Base-by-base conservation (phyloP, 2,888 invertebrate species). In the Neoscelio sp. region DNA sequence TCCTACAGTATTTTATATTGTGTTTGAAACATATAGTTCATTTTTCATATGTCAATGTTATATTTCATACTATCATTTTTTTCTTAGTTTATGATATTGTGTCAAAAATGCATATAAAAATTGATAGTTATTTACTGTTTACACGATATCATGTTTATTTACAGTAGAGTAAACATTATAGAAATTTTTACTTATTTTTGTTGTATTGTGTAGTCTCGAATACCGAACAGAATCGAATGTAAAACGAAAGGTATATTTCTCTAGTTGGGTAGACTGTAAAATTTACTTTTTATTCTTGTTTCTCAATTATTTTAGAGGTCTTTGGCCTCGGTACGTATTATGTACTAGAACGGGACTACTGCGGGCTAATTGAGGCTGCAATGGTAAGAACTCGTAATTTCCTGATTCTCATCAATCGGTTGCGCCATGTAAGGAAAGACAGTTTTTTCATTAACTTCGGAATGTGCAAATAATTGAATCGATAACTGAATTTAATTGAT, bases 291-390 rank as follows among this genome's bases (percentile, higher is more conserved):
- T 56, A 65, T 74, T 48, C 56, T 20, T 23, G 71, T 62, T 74
- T 58, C 74, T 56, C 74, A 65, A 48, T 65, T 74, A 74, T 58
- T 65, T 54, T 65, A 33, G 48, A 74, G 74, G 74, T 74, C 74
- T 74, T 74, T 65, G 74, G 42, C 74, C 65, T 58, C 64, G 13
- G 40, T 20, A 26, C 64, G 35, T 35, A 62, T 73, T 64, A 73
- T 73, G 56, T 48, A 20, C 73, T 64, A 54, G 28, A 73, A 73
- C 64, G 73, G 64, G 64, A 64, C 73, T 64, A 56, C 46, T 26
- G 30, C 46, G 54, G 44, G 42, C 48, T 73, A 64, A 73, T 64
- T 73, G 73, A 54, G 62, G 62, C 62, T 73, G 20, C 30, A 38
- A 42, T 64, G 54, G 64, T 48, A 64, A 73, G 56, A 73, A 73